Evolutionary conservation across 2,113 vertebrate species (phyloP), one percentile per base, ranked within the genome.

Genomic region (Grallaria varia): DNA sequence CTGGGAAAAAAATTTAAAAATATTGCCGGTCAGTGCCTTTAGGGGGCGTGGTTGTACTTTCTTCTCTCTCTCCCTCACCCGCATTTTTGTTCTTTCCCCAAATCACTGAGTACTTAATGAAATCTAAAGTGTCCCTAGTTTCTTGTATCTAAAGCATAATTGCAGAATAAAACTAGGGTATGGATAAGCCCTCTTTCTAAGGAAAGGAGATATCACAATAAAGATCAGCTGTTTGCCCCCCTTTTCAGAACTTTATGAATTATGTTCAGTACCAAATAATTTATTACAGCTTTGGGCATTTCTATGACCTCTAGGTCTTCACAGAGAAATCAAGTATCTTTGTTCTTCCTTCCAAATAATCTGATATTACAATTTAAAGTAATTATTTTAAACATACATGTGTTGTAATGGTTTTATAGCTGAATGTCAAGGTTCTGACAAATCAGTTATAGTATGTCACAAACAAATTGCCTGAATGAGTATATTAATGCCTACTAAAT

Each of bases 61-160:
- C 58, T n/a, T 55, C 10, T 31, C 13, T 27, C 21, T 44, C 3
- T 4, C 0, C 13, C 5, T 21, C 23, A 28, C 4, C 1, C 3
- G 2, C 1, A 6, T 15, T 42, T 12, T 13, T 37, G 40, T 12
- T 2, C 10, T 40, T 67, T 52, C 13, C 10, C 10, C 9, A 30
- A 35, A 72, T 16, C 59, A 74, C 58, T 12, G 5, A 72, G 76
- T 33, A 22, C 6, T 4, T 28, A 81, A 77, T 33, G 21, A 87
- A 71, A 74, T 58, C 22, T 50, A 3, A 81, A 18, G 39, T 18
- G 31, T 52, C 39, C 4, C 3, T 15, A 53, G n/a, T 30, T 89
- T 77, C 37, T 66, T 72, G 6, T 35, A 73, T 13, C 8, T n/a
- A 44, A 84, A 81, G 33, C 1, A 6, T 17, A 79, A 40, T 4